Conservation (phyloP, 2,797 vertebrate genomes). For the Lacerta viridis region DNA sequence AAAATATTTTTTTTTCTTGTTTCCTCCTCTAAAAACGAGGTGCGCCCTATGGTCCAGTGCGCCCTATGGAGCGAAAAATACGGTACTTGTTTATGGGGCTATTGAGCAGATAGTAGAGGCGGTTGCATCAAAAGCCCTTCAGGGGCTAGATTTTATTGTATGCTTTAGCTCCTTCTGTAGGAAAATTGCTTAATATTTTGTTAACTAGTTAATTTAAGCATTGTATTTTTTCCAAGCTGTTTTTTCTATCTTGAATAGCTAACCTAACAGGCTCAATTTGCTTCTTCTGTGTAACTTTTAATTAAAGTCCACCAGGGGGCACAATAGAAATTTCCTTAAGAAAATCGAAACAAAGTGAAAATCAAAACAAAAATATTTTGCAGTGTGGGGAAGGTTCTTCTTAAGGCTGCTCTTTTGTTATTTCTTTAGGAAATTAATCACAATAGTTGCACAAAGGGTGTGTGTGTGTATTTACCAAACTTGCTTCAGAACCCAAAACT, state of each 20-base stretch:
- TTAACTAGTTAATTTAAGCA: not conserved
- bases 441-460: not conserved
- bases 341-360: not conserved
- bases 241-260: not conserved
- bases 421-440: constrained; percentile 45
- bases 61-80: too few species aligned
- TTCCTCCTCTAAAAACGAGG: too few species aligned
- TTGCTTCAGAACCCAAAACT: constrained; percentile 22
- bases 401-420: not conserved
- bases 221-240: not conserved
- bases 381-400: not conserved
- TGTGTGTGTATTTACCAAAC: not conserved
- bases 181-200: not conserved
- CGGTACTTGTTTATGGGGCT: not conserved
- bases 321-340: constrained; percentile 53
- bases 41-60: too few species aligned
- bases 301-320: constrained; percentile 74
- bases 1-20: too few species aligned
- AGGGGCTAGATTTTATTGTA: not conserved
- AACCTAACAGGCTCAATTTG: not conserved
- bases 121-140: not conserved
- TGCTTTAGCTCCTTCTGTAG: not conserved
- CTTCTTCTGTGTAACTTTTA: not conserved
- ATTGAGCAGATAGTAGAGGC: not conserved
- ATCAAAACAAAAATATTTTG: not conserved